These are phyloP conservation scores for Cordylochernes scorpioides DNA, from an alignment of 2,888 invertebrate species.

Conservation along the genomic window DNA sequence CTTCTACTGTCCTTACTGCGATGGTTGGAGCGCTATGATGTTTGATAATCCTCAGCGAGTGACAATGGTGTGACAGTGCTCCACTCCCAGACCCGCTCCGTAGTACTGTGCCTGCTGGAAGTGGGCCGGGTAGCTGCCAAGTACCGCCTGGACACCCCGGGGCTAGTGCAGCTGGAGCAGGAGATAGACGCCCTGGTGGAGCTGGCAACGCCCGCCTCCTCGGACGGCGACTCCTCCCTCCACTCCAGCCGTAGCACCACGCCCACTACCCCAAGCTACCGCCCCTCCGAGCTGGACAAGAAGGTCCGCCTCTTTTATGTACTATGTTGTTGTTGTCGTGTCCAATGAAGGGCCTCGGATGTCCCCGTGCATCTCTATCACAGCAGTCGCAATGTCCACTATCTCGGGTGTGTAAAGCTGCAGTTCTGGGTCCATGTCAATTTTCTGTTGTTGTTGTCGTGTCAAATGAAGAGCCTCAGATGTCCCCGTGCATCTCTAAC, in stretches of 20 bases:
- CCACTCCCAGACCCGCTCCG: conserved; percentile 54
- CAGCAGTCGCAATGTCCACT: too few species aligned
- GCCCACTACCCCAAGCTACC: conserved; percentile 2
- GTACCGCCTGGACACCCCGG: conserved; percentile 51
- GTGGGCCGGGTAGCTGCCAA: conserved; percentile 45
- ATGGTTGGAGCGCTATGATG: too few species aligned
- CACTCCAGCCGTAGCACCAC: conserved; percentile 4
- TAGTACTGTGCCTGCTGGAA: conserved; percentile 56
- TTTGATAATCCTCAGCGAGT: too few species aligned
- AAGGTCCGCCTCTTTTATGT: conserved; percentile 18
- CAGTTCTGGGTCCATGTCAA: too few species aligned
- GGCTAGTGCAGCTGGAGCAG: conserved; percentile 50
- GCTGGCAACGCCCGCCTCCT: too few species aligned
- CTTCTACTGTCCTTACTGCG: too few species aligned
- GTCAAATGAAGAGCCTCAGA: too few species aligned
- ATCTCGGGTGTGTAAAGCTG: too few species aligned
- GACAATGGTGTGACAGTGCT: conserved; percentile 32
- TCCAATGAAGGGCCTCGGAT: too few species aligned
- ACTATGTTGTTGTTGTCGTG: background rate
- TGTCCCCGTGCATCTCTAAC: too few species aligned
- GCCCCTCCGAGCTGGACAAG: conserved; percentile 36
- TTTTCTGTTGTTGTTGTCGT: too few species aligned
- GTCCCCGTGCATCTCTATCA: too few species aligned
- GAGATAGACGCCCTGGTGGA: conserved; percentile 37
- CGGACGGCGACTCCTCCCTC: conserved; percentile 4